A percentile compares a stretch with the other conserved stretches of the same genome.
phyloP scores from a whole-genome alignment of 2,888 invertebrate genomes.

The Amblyjoppa proteus region DNA sequence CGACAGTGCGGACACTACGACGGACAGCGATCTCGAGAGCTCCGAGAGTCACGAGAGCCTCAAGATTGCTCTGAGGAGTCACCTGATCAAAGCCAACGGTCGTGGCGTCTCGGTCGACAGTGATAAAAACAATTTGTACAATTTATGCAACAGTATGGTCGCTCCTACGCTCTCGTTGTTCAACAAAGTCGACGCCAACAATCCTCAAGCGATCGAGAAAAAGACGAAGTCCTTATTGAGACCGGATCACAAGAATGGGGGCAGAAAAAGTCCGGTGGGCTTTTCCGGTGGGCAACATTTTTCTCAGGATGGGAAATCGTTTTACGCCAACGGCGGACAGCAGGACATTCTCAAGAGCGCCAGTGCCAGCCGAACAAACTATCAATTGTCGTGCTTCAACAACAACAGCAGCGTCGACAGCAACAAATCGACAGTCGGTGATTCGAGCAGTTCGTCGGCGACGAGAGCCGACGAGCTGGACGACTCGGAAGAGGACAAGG shows the following conservation, averaged over 20 bases:
- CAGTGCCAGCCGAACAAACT: slow-evolving; percentile 53
- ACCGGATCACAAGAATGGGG: slow-evolving; percentile 29
- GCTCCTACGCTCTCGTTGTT: slow-evolving; percentile 48
- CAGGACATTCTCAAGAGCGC: slow-evolving; percentile 31
- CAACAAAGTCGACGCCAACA: slow-evolving; percentile 46
- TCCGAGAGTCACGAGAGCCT: slow-evolving; percentile 80
- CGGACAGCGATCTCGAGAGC: slow-evolving; percentile 79
- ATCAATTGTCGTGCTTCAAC: slow-evolving; percentile 48
- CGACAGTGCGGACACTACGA: slow-evolving; percentile 70
- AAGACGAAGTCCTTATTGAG: slow-evolving; percentile 52
- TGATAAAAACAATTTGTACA: slow-evolving; percentile 63
- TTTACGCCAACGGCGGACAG: slow-evolving; percentile 50
- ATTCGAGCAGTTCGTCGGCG: slow-evolving; percentile 79
- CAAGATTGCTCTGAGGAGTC: slow-evolving; percentile 76
- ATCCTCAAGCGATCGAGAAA: slow-evolving; percentile 37
- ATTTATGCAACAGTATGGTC: slow-evolving; percentile 54
- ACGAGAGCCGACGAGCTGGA: slow-evolving; percentile 71
- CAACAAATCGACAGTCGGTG: slow-evolving; percentile 78
- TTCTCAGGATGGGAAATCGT: slow-evolving; percentile 52
- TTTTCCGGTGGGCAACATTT: slow-evolving; percentile 15
- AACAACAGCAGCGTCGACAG: slow-evolving; percentile 79
- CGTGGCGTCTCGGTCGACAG: slow-evolving; percentile 62
- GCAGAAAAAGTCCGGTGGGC: slow-evolving; percentile 32
- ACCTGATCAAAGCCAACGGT: slow-evolving; percentile 70
- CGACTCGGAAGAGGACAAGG: slow-evolving; percentile 75